phyloP scores from a whole-genome alignment of 2,113 vertebrate species.

The Apistogramma diplotaenia region DNA sequence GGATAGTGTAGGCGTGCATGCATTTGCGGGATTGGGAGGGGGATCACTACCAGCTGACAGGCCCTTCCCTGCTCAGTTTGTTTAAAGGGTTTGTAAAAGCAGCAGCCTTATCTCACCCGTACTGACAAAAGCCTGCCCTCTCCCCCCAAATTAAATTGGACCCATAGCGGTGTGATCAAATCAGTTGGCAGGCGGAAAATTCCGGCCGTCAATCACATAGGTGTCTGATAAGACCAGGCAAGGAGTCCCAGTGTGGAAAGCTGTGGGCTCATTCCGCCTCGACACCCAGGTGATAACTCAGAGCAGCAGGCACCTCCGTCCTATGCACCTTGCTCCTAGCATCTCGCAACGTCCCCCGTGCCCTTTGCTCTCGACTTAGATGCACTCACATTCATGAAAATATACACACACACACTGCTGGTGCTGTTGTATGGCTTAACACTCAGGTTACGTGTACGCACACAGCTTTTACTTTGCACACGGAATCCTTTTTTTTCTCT shows the following conservation, averaged over 20 bases:
- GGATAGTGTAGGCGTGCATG: slow-evolving; percentile 22
- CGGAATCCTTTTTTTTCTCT: slow-evolving; percentile 13
- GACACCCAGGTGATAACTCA: slow-evolving; percentile 77
- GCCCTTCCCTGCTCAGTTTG: slow-evolving; percentile 73
- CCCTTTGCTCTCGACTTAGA: slow-evolving; percentile 62
- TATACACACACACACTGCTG: not conserved
- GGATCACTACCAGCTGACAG: slow-evolving; percentile 78
- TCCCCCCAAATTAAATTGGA: slow-evolving; percentile 82
- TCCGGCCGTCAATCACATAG: slow-evolving; percentile 77
- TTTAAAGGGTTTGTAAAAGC: slow-evolving; percentile 83
- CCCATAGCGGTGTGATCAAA: slow-evolving; percentile 79
- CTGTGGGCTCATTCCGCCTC: slow-evolving; percentile 74
- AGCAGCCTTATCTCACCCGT: slow-evolving; percentile 77
- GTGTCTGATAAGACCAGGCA: slow-evolving; percentile 77
- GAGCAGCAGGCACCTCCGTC: slow-evolving; percentile 65
- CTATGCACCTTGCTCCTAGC: slow-evolving; percentile 58
- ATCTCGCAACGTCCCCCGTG: slow-evolving; percentile 50
- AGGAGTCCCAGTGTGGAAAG: slow-evolving; percentile 72
- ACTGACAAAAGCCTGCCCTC: slow-evolving; percentile 81
- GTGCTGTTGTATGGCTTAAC: slow-evolving; percentile 8
- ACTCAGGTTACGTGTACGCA: slow-evolving; percentile 31
- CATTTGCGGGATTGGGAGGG: slow-evolving; percentile 24
- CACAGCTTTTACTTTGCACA: slow-evolving; percentile 1
- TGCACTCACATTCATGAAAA: slow-evolving; percentile 32
- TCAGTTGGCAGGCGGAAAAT: slow-evolving; percentile 80